Base-by-base conservation (phyloP, 2,797 vertebrate genomes). In the Eremophila alpestris region DNA sequence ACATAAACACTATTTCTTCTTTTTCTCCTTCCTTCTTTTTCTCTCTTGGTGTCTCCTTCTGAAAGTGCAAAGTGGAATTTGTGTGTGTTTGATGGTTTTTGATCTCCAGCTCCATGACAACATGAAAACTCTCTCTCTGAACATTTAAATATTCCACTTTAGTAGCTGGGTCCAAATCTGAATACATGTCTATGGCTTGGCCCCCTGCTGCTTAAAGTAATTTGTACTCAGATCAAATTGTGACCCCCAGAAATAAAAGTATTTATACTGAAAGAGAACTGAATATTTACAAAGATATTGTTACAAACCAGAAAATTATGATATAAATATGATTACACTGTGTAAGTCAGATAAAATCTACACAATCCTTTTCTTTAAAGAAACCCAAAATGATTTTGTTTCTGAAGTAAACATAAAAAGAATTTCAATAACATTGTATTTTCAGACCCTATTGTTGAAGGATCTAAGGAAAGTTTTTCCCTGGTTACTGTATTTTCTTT, bases 341-440 rank as follows among this genome's bases (percentile, higher is more conserved):
- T 56, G 45, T 58, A 89, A 96, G 83, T 58, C 73, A 92, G 91
- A 96, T 96, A 92, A 92, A 92, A 92, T 93, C 75, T 83, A 87
- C 74, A 71, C 77, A 93, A 71, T 73, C 30, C 64, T 7, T 73
- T 89, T 76, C 69, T 83, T 60, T 52, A 65, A 86, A 91, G 78
- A 59, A 82, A 75, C 9, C 9, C 32, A 16, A 84, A 87, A 70
- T 60, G 2, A 62, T 76, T 80, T 82, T 30, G 20, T 73, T 95
- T 93, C 64, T 86, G 78, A 94, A 83, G 38, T 29, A 49, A 29
- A 89, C 46, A 69, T 81, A 68, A 96, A 86, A 83, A 77, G 69
- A 82, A 88, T 84, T 94, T 86, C 88, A 90, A 84, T 83, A 87
- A 49, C 52, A 56, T 11, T 74, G 70, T 82, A 55, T 88, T 95